Evolutionary conservation across 2,888 invertebrate genomes (phyloP).

Genomic region (Branchellion lobata): DNA sequence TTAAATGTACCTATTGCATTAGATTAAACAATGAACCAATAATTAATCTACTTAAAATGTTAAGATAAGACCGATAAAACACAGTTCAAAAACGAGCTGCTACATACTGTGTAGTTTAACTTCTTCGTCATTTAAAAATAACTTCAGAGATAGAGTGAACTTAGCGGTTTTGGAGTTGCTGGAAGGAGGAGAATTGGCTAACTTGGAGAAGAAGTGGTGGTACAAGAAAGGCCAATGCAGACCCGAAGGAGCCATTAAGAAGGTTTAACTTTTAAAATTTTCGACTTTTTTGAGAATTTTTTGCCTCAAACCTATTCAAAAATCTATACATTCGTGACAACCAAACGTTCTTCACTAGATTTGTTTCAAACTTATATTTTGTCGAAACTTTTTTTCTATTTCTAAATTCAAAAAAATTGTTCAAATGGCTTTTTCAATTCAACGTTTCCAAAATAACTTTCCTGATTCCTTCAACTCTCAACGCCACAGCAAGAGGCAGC

Average conservation of each 20-base stretch:
- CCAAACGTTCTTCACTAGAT: too few species aligned
- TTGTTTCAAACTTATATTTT: too few species aligned
- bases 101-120: neutral
- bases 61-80: too few species aligned
- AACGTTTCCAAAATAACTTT: too few species aligned
- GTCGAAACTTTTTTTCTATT: too few species aligned
- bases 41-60: too few species aligned
- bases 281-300: neutral
- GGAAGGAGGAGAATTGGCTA: slow-evolving; percentile 86
- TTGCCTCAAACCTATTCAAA: neutral
- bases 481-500: slow-evolving; percentile 54
- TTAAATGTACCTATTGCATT: too few species aligned
- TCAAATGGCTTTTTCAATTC: too few species aligned
- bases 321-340: neutral
- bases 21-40: too few species aligned
- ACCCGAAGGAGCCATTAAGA: slow-evolving; percentile 47
- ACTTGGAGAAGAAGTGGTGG: slow-evolving; percentile 94
- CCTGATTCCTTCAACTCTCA: too few species aligned
- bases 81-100: neutral
- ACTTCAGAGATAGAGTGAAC: slow-evolving; percentile 85
- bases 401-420: too few species aligned
- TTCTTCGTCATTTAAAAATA: neutral
- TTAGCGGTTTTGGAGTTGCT: slow-evolving; percentile 84
- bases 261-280: slow-evolving; percentile 14
- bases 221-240: slow-evolving; percentile 69